Base-by-base conservation (phyloP, 1,140 invertebrate genomes). In the Metopolophium dirhodum region DNA sequence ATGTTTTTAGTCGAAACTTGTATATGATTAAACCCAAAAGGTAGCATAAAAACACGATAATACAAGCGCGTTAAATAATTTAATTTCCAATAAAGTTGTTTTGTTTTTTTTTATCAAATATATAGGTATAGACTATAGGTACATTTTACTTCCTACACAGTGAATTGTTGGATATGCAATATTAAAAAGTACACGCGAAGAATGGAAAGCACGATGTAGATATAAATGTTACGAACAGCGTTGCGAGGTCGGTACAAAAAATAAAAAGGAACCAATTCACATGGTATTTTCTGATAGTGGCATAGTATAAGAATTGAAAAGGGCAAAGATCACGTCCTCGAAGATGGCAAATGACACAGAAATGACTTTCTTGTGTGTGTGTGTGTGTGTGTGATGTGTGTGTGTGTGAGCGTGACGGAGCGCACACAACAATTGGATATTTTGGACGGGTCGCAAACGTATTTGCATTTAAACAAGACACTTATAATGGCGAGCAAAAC, bases 401-500 rank as follows among this genome's bases (percentile, higher is more conserved):
- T 14, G 47, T 49, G 47, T 49, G 11, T 49, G 11, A 26, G 82
- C 7, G 83, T 30, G 20, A 14, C 37, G 26, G 11, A 30, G 7
- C 8, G 37, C 23, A 45, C 9, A 9, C 26, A 26, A 85, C 23
- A 85, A 85, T 85, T 26, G 41, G 83, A 30, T 85, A 45, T 45
- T 85, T 85, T 30, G 41, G 23, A 85, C 37, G 37, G 2, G 37
- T 85, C 35, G 2, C 37, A 85, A 45, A 85, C 22, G 37, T 23
- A 85, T 85, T 85, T 85, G 83, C 83, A 85, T 85, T 85, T 85
- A 45, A 85, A 85, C 37, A 85, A 45, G 83, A 85, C 83, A 23
- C 83, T 85, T 85, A 85, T 14, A 85, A 85, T 41, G 26, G 41
- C 7, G 26, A 26, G 83, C 7, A 23, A 68, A 85, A 85, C 83